Conservation (phyloP, 2,888 invertebrate species). For the Saturnia japonica region DNA sequence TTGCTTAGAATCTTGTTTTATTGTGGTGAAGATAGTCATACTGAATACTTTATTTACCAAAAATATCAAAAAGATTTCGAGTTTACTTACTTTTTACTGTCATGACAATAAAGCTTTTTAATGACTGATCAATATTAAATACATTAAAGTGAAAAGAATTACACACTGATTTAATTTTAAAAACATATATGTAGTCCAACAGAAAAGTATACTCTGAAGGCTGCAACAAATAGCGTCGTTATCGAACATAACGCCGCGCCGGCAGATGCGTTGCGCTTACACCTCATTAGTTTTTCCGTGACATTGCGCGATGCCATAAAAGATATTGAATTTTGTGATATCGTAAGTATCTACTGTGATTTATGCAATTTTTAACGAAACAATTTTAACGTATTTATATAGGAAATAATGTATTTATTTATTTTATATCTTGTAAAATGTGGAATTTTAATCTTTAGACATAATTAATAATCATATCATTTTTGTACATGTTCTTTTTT, state of each 20-base stretch:
- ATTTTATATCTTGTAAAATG: too few relatives aligned
- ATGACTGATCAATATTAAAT: background rate
- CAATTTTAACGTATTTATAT: background rate
- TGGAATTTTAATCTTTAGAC: too few relatives aligned
- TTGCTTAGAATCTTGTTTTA: too few relatives aligned
- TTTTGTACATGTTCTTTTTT: too few relatives aligned
- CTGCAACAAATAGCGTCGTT: constrained; percentile 62
- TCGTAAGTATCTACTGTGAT: constrained; percentile 52
- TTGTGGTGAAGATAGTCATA: too few relatives aligned
- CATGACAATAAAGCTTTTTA: too few relatives aligned
- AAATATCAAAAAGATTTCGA: too few relatives aligned
- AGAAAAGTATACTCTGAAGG: constrained; percentile 23
- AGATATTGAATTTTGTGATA: constrained; percentile 69
- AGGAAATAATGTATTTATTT: background rate
- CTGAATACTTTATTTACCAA: too few relatives aligned
- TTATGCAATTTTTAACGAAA: constrained; percentile 37
- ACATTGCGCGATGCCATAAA: constrained; percentile 75
- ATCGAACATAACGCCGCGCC: constrained; percentile 53
- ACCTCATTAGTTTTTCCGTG: constrained; percentile 78
- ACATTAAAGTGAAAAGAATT: background rate
- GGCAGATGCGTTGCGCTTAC: constrained; percentile 72
- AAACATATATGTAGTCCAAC: constrained; percentile 23
- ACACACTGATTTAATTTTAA: constrained; percentile 3
- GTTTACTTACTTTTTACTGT: too few relatives aligned
- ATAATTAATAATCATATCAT: too few relatives aligned